Conservation (phyloP, 2,888 invertebrate species). For the Stratiomys singularior region DNA sequence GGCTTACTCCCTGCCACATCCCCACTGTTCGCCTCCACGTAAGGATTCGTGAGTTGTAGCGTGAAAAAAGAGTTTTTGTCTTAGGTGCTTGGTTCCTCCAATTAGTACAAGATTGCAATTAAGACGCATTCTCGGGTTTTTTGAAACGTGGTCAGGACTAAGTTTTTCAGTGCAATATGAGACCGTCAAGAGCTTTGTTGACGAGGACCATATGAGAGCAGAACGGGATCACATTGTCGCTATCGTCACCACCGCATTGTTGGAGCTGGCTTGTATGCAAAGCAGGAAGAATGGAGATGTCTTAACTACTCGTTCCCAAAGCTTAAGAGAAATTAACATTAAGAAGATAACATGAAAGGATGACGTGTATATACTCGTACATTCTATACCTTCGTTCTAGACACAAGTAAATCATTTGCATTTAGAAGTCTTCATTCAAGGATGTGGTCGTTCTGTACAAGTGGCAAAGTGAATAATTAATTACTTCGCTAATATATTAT, state of each 20-base stretch:
- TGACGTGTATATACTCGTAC: slow-evolving; percentile 1
- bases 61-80: neutral
- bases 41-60: slow-evolving; percentile 24
- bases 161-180: slow-evolving; percentile 21
- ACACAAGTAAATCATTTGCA: slow-evolving; percentile 33
- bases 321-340: slow-evolving; percentile 27
- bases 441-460: slow-evolving; percentile 21
- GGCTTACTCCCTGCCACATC: neutral
- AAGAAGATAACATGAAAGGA: slow-evolving; percentile 14
- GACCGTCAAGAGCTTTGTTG: neutral
- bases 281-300: neutral
- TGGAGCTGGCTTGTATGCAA: too few species aligned
- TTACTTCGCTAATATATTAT: slow-evolving; percentile 32
- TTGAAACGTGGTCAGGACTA: slow-evolving; percentile 14
- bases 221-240: neutral
- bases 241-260: neutral
- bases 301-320: neutral
- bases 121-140: slow-evolving; percentile 28
- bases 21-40: neutral
- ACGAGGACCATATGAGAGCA: neutral
- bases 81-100: slow-evolving; percentile 29
- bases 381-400: neutral
- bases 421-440: slow-evolving; percentile 38
- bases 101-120: slow-evolving; percentile 44
- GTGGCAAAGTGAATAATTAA: slow-evolving; percentile 37